Percentiles rank a stretch among this genome's conserved stretches.
Conservation (phyloP, 2,797 vertebrate species). For the Anabacerthia variegaticeps region DNA sequence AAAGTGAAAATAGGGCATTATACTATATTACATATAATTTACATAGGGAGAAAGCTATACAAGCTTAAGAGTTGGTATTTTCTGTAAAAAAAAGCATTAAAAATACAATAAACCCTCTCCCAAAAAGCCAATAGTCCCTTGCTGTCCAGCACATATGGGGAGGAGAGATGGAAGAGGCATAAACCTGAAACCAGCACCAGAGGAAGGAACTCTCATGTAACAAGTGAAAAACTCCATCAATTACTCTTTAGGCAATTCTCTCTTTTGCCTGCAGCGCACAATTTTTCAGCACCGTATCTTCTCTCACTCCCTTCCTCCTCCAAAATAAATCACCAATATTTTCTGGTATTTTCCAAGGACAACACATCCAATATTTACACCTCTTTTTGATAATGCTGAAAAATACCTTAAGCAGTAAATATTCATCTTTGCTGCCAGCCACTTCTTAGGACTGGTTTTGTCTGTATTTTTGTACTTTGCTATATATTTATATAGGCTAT, state of each 20-base stretch:
- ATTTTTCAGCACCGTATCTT: constrained; percentile 45
- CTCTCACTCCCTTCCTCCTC: constrained; percentile 31
- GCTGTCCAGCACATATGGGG: background rate
- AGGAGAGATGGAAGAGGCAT: background rate
- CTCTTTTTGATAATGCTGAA: constrained; percentile 41
- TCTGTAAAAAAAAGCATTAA: background rate
- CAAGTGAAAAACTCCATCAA: constrained; percentile 58
- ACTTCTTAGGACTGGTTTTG: background rate
- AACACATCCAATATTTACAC: constrained; percentile 42
- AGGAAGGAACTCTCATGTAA: constrained; percentile 1
- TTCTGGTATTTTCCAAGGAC: constrained; percentile 63
- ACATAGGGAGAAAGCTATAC: background rate
- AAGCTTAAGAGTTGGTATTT: background rate
- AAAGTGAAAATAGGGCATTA: background rate
- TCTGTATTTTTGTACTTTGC: background rate
- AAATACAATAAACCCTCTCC: background rate
- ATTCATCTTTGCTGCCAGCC: background rate
- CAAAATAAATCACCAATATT: constrained; percentile 67
- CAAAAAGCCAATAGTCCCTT: background rate
- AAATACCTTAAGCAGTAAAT: constrained; percentile 28
- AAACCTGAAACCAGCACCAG: background rate
- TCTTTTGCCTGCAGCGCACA: constrained; percentile 18
- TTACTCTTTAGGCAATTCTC: constrained; percentile 36
- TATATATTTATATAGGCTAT: background rate
- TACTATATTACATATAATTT: background rate